Evolutionary conservation across 2,888 invertebrate genomes (phyloP), one percentile per base, ranked within the genome.

Genomic region (Myathropa florea): DNA sequence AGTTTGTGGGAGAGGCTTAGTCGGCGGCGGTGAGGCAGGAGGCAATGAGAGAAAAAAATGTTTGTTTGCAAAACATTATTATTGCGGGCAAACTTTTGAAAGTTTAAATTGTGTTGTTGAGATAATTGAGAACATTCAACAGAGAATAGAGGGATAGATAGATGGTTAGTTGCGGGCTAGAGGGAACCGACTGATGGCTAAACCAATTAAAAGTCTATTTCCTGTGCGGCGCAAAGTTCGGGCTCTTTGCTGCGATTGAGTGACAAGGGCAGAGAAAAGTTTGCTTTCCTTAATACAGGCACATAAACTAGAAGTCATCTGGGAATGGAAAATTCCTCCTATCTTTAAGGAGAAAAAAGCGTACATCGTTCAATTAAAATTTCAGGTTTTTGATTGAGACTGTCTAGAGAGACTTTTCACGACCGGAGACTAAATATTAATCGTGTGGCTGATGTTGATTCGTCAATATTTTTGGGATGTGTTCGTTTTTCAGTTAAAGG

Each of bases 91-190:
- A 85, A 85, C 61, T 85, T 85, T 76, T 57, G 36, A 86, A 86
- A 86, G 70, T 86, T 86, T 78, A 82, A 86, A 86, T 86, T 86
- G 85, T 82, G 82, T 78, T 86, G 82, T 82, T 86, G 73, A 82
- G 70, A 86, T 82, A 86, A 82, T 86, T 86, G 82, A 82, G 82
- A 86, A 78, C 78, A 86, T 73, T 86, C 82, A 82, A 65, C 82
- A 64, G 73, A 39, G 64, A 70, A 30, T 55, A 64, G 68, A 65
- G 53, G 64, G 14, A 36, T 80, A 39, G 61, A 67, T 39, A 36
- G 26, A 68, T 18, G 59, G 53, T 28, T 67, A 21, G 59, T 18
- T 53, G 23, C 14, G 65, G 21, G 24, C n/a, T 36, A 57, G 36
- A 30, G 68, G 39, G 33, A 30, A 4, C 10, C 26, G 72, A 57